Evolutionary conservation across 2,888 invertebrate genomes (phyloP).

Genomic region (Monopis laevigella): DNA sequence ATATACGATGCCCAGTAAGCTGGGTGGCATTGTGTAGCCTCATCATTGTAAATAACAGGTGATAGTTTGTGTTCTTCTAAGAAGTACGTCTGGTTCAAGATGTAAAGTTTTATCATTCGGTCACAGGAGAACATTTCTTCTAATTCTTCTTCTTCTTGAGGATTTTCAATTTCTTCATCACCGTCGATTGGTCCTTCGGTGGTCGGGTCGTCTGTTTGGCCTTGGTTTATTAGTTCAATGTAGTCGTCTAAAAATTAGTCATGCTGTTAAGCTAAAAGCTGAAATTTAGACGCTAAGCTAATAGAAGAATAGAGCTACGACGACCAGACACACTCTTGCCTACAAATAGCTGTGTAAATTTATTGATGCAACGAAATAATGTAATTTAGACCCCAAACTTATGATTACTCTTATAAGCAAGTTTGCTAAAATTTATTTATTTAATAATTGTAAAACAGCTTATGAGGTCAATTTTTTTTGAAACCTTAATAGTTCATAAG

Average conservation of each 20-base stretch:
- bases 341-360: too few relatives aligned
- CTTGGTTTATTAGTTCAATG: constrained; percentile 29
- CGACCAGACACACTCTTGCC: too few relatives aligned
- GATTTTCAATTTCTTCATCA: constrained; percentile 31
- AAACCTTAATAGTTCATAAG: too few relatives aligned
- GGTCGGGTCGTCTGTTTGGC: constrained; percentile 31
- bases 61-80: constrained; percentile 38
- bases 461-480: too few relatives aligned
- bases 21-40: constrained; percentile 37
- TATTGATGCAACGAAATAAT: too few relatives aligned
- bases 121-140: constrained; percentile 73
- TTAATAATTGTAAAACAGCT: too few relatives aligned
- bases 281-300: constrained; percentile 31
- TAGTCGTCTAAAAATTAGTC: constrained; percentile 37
- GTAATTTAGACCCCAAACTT: too few relatives aligned
- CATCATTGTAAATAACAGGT: constrained; percentile 36
- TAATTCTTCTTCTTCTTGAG: constrained; percentile 40
- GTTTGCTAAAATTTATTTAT: too few relatives aligned
- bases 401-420: too few relatives aligned
- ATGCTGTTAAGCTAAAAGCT: constrained; percentile 46
- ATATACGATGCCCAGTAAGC: constrained; percentile 77
- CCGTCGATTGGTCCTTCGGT: constrained; percentile 24
- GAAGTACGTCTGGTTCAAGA: constrained; percentile 69
- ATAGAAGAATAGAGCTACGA: too few relatives aligned
- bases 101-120: constrained; percentile 74